phyloP scores from a whole-genome alignment of 1,140 invertebrate genomes.

The Diachasmimorpha longicaudata region DNA sequence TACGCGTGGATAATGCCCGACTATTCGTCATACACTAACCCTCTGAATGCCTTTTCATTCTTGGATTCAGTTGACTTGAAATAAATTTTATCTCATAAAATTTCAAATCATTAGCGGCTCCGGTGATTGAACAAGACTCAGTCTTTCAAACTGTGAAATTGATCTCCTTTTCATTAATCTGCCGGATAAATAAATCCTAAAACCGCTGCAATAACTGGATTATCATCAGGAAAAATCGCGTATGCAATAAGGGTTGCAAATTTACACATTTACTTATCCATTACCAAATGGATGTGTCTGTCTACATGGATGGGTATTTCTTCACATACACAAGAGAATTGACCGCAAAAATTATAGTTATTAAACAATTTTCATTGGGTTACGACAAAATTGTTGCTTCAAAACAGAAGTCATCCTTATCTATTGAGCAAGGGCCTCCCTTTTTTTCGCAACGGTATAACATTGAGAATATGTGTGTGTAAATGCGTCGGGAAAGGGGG shows the following conservation, averaged over 20 bases:
- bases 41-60: background rate
- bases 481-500: too few species aligned
- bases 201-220: too few species aligned
- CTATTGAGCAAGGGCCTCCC: background rate
- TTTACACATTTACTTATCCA: too few species aligned
- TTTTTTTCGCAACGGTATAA: background rate
- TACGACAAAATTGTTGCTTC: background rate
- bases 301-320: too few species aligned
- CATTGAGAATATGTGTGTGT: background rate
- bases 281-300: too few species aligned
- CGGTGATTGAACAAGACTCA: background rate
- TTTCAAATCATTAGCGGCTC: background rate
- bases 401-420: background rate
- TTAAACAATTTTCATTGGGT: too few species aligned
- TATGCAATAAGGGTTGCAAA: too few species aligned
- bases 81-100: background rate
- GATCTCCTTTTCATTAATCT: background rate
- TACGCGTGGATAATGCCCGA: constrained; percentile 28
- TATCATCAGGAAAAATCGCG: too few species aligned
- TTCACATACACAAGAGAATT: too few species aligned
- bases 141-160: background rate
- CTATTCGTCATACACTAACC: constrained; percentile 31
- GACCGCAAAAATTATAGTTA: background rate
- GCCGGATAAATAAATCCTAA: background rate
- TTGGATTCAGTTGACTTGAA: background rate